phyloP scores from a whole-genome alignment of 2,797 vertebrate species.

The Cetoscarus ocellatus region DNA sequence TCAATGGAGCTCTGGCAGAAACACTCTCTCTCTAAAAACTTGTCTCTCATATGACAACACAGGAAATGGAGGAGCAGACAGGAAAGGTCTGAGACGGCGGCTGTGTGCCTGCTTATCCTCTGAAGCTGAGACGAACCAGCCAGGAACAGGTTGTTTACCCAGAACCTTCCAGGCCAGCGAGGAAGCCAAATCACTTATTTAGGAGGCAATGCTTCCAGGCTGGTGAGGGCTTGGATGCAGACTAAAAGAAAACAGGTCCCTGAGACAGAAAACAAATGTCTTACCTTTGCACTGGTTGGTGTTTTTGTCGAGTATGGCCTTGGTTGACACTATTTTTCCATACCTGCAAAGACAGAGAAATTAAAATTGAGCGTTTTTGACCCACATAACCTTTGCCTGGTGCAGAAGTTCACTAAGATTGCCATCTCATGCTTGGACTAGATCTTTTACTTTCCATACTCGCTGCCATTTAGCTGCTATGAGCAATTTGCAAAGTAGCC shows the following conservation, averaged over 20 bases:
- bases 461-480: constrained; percentile 56
- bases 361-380: constrained; percentile 19
- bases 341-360: constrained; percentile 85
- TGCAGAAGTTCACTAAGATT: constrained; percentile 21
- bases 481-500: constrained; percentile 67
- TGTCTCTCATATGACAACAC: constrained; percentile 37
- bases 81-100: constrained; percentile 17
- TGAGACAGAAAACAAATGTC: constrained; percentile 32
- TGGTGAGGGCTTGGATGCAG: constrained; percentile 15
- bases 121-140: constrained; percentile 21
- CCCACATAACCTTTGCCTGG: constrained; percentile 16
- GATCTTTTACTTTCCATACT: constrained; percentile 41
- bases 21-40: constrained; percentile 35
- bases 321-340: constrained; percentile 98
- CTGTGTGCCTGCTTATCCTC: constrained; percentile 41
- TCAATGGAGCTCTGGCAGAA: constrained; percentile 36
- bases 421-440: constrained; percentile 21
- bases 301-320: constrained; percentile 99
- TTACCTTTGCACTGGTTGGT: constrained; percentile 99
- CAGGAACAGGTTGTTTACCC: constrained; percentile 53
- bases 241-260: constrained; percentile 9
- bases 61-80: constrained; percentile 38
- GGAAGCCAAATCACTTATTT: constrained; percentile 53
- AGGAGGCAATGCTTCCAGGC: constrained; percentile 33
- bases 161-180: constrained; percentile 36